A percentile compares a stretch with the other conserved stretches of the same genome.
phyloP scores from a whole-genome alignment of 1,140 invertebrate species.

The Epicauta chinensis region DNA sequence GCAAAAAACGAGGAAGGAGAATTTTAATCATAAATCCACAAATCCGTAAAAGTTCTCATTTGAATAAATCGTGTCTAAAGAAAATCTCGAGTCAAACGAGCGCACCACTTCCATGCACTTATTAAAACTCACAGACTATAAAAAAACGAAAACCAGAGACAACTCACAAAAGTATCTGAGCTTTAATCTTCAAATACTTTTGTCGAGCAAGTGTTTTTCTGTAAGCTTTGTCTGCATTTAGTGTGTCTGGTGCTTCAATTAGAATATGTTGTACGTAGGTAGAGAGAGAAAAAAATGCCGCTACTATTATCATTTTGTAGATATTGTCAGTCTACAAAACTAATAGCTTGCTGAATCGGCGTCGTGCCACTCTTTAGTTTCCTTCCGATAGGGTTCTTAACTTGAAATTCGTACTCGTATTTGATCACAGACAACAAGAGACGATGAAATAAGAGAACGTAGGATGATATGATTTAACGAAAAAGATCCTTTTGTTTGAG shows the following conservation, averaged over 20 bases:
- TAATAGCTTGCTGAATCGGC: slow-evolving; percentile 6
- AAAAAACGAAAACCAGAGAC: slow-evolving; percentile 13
- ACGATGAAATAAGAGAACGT: too few relatives aligned
- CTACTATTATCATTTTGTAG: too few relatives aligned
- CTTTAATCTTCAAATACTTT: slow-evolving; percentile 28
- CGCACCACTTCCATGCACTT: slow-evolving; percentile 21
- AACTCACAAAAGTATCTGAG: slow-evolving; percentile 21
- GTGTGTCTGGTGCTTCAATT: slow-evolving; percentile 28
- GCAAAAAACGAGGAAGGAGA: background rate
- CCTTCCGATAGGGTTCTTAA: too few relatives aligned
- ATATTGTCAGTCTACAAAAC: too few relatives aligned
- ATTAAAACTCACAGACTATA: slow-evolving; percentile 19
- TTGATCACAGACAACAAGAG: too few relatives aligned
- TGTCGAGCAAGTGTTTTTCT: slow-evolving; percentile 25
- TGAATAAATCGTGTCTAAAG: slow-evolving; percentile 4
- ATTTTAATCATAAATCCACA: slow-evolving; percentile 11
- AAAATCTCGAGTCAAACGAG: slow-evolving; percentile 17
- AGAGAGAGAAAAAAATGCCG: too few relatives aligned
- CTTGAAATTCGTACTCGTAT: too few relatives aligned
- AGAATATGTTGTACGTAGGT: slow-evolving; percentile 13
- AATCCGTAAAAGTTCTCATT: slow-evolving; percentile 12
- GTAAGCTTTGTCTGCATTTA: slow-evolving; percentile 23
- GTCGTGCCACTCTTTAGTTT: slow-evolving; percentile 4
- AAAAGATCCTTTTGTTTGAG: too few relatives aligned
- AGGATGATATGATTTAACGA: too few relatives aligned